Conservation (phyloP, 2,888 invertebrate genomes). For the Spisula subtruncata region DNA sequence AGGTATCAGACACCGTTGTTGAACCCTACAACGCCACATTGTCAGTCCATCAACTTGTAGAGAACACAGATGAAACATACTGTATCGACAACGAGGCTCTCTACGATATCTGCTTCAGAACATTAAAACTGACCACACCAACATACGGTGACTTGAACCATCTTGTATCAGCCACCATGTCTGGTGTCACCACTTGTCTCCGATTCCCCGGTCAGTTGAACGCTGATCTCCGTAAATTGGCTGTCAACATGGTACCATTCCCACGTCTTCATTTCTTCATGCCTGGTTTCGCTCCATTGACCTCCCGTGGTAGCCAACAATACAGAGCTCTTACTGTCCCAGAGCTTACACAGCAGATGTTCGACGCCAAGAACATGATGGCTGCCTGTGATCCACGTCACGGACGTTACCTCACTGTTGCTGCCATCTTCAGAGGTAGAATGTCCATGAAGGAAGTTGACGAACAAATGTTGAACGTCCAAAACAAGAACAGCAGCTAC, state of each 20-base stretch:
- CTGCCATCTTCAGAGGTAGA: constrained; percentile 86
- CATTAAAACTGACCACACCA: constrained; percentile 93
- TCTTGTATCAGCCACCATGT: constrained; percentile 90
- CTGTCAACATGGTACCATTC: constrained; percentile 94
- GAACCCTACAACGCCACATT: constrained; percentile 95
- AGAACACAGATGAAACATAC: constrained; percentile 94
- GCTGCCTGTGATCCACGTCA: constrained; percentile 97
- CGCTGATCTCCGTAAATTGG: constrained; percentile 79
- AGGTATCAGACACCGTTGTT: constrained; percentile 92
- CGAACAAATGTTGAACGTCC: constrained; percentile 95
- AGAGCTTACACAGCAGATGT: constrained; percentile 90
- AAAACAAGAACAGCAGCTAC: constrained; percentile 86
- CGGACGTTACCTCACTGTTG: constrained; percentile 90
- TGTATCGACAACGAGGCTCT: constrained; percentile 96
- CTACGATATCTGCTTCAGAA: constrained; percentile 93
- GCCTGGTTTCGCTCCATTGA: constrained; percentile 86
- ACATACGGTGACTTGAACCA: constrained; percentile 96
- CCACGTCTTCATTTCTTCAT: constrained; percentile 90
- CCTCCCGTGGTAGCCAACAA: constrained; percentile 85
- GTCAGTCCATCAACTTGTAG: constrained; percentile 94
- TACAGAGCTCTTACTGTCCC: constrained; percentile 86
- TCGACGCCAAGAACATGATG: constrained; percentile 99
- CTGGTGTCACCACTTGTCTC: constrained; percentile 91
- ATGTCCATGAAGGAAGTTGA: constrained; percentile 89
- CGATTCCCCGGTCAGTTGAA: constrained; percentile 91